Evolutionary conservation across 2,113 vertebrate species (phyloP), one percentile per base, ranked within the genome.

Genomic region (Dendrocopos noguchii): DNA sequence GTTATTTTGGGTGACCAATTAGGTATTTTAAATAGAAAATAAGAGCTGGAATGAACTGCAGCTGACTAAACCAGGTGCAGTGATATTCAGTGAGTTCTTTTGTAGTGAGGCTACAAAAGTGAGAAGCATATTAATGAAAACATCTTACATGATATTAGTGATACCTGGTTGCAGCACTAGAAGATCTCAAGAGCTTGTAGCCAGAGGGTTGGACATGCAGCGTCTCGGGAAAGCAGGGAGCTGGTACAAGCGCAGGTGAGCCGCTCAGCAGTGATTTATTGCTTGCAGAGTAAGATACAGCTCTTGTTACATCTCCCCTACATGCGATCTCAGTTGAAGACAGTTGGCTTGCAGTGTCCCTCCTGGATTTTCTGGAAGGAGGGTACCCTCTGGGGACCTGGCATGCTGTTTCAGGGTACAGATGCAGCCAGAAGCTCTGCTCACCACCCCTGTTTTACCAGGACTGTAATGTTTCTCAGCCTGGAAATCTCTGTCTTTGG

Each of bases 201-300:
- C 10, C 77, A 59, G 80, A 0, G 0, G 47, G 44, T 1, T 66
- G 72, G 85, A 84, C 20, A 11, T 4, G 50, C 34, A 80, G 92
- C 66, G 47, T 4, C 59, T 20, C 1, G 0, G 59, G 59, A 50
- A 67, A 84, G 57, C 74, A 60, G 0, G 0, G 71, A 53, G 44
- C 34, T 36, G 90, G 8, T 3, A 10, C 52, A 22, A 25, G 42
- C 25, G 25, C 55, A 82, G 75, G 39, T 8, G 60, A 85, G 76
- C 64, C 61, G 90, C 89, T 83, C 50, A 39, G 64, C 39, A 59
- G 72, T 13, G 52, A 27, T 44, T 80, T 31, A 80, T 12, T 46
- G 4, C 60, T 68, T 83, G 79, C 72, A 90, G 60, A 65, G 65
- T 3, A 19, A 28, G 42, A 10, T 59, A 47, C 15, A 63, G 65